Percentiles rank a stretch among this genome's conserved stretches.
Conservation (phyloP, 23 tunicate genomes). For the Styela plicata region DNA sequence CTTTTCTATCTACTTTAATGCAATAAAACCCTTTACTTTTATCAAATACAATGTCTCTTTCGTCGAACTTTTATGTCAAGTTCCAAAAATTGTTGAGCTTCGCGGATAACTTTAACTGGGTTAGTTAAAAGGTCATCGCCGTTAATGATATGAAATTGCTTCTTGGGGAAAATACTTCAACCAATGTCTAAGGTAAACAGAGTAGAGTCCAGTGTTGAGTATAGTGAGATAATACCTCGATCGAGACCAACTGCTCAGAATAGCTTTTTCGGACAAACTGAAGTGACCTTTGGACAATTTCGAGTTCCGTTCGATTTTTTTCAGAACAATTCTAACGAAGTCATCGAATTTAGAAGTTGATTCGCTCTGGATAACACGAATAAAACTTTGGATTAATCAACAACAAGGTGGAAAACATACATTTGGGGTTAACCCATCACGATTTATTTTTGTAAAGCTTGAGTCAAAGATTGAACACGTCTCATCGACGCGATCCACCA, state of each 20-base stretch:
- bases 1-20: background rate
- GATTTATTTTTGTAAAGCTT: no score
- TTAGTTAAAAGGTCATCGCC: background rate
- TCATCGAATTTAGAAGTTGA: background rate
- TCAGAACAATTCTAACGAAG: background rate
- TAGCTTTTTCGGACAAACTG: background rate
- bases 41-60: background rate
- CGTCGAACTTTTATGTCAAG: constrained; percentile 5
- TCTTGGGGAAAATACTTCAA: background rate
- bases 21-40: background rate
- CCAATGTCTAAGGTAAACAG: constrained; percentile 7
- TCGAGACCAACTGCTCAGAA: background rate
- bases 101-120: background rate
- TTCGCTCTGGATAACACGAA: no score
- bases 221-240: background rate
- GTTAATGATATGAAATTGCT: constrained; percentile 3
- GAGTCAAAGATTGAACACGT: no score
- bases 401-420: no score
- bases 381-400: no score
- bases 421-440: no score
- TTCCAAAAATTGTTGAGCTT: background rate
- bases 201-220: background rate
- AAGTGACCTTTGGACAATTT: background rate
- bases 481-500: no score
- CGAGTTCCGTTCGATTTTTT: background rate